Conservation (phyloP, 2,888 invertebrate genomes). For the Mechanitis mazaeus region DNA sequence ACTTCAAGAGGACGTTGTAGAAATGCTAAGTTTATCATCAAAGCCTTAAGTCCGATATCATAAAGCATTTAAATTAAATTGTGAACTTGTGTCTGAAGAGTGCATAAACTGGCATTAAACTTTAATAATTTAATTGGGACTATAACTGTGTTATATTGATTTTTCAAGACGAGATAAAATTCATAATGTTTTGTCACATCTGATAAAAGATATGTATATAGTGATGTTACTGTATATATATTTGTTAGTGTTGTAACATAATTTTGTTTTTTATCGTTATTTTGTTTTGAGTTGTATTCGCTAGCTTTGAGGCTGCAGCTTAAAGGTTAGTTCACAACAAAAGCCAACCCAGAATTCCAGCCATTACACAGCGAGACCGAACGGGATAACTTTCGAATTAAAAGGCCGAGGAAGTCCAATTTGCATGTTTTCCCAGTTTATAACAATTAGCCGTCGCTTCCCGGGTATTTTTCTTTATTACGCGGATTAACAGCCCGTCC, state of each 20-base stretch:
- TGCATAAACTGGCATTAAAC: background rate
- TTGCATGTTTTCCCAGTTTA: slow-evolving; percentile 71
- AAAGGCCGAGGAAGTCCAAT: slow-evolving; percentile 60
- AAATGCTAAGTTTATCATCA: slow-evolving; percentile 1
- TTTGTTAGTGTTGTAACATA: background rate
- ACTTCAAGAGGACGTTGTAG: background rate
- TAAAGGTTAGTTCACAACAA: slow-evolving; percentile 2
- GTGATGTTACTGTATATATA: too few species aligned
- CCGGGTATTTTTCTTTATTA: slow-evolving; percentile 73
- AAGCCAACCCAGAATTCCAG: slow-evolving; percentile 5
- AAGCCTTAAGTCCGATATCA: background rate
- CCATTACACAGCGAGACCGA: slow-evolving; percentile 7
- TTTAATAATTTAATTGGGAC: background rate
- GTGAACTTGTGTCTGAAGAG: background rate
- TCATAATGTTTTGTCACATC: background rate
- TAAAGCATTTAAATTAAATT: slow-evolving; percentile 5
- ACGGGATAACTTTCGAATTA: slow-evolving; percentile 53
- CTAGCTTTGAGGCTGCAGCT: background rate
- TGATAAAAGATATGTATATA: background rate
- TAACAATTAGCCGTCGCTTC: slow-evolving; percentile 66
- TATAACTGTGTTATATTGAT: background rate
- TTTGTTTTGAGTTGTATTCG: too few species aligned
- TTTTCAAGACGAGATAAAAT: background rate
- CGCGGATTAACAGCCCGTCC: slow-evolving; percentile 53
- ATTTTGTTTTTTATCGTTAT: too few species aligned